Evolutionary conservation across 1,140 invertebrate genomes (phyloP).

Genomic region (Argopecten irradians): DNA sequence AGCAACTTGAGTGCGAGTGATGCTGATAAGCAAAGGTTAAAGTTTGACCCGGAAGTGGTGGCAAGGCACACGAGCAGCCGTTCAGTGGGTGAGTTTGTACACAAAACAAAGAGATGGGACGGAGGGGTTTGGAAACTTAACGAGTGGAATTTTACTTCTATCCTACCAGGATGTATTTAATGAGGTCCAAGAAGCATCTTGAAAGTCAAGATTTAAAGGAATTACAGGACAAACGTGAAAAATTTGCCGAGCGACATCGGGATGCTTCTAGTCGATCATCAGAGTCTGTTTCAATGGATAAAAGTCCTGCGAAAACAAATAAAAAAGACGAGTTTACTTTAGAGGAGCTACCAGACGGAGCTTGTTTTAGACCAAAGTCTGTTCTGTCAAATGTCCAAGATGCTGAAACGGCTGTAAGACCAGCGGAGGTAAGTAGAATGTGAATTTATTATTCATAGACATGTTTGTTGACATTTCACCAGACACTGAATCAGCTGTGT

Average conservation of each 20-base stretch:
- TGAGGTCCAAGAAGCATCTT: constrained; percentile 62
- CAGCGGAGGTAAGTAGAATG: constrained; percentile 54
- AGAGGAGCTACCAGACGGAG: constrained; percentile 67
- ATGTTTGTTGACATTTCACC: constrained; percentile 13
- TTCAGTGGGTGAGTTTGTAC: constrained; percentile 31
- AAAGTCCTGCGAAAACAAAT: constrained; percentile 43
- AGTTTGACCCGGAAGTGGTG: constrained; percentile 41
- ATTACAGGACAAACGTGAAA: constrained; percentile 48
- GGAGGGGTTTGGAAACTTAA: constrained; percentile 14
- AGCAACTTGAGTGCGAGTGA: constrained; percentile 6
- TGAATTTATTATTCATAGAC: not conserved
- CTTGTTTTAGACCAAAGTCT: constrained; percentile 62
- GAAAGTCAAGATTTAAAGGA: constrained; percentile 60
- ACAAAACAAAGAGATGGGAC: constrained; percentile 49
- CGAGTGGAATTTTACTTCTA: not conserved
- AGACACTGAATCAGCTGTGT: not conserved
- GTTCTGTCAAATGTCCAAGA: constrained; percentile 39
- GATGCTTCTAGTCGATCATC: constrained; percentile 30
- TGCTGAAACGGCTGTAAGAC: constrained; percentile 52
- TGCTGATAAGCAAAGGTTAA: constrained; percentile 16
- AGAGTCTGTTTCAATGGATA: constrained; percentile 31
- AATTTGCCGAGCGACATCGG: constrained; percentile 45
- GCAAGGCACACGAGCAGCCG: constrained; percentile 38
- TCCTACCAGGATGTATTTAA: constrained; percentile 61
- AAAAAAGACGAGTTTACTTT: constrained; percentile 54